phyloP scores from a whole-genome alignment of 2,797 vertebrate species.

The Melanitta fusca region DNA sequence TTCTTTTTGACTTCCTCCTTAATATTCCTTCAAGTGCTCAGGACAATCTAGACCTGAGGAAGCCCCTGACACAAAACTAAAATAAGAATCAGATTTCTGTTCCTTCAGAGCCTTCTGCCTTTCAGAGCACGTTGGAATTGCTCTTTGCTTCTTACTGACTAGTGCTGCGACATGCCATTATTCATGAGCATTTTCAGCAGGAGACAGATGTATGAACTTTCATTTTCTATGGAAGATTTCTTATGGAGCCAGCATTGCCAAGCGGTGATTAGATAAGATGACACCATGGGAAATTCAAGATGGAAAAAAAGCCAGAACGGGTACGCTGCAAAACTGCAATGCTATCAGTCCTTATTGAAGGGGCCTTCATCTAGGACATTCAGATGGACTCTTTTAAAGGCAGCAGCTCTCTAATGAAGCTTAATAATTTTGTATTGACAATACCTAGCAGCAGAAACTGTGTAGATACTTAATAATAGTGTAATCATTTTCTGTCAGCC shows the following conservation, averaged over 20 bases:
- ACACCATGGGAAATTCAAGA: slow-evolving; percentile 47
- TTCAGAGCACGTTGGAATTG: not conserved
- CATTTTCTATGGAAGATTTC: slow-evolving; percentile 33
- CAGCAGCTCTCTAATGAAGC: not conserved
- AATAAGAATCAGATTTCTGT: not conserved
- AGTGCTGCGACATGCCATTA: not conserved
- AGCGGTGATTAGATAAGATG: slow-evolving; percentile 37
- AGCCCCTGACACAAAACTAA: not conserved
- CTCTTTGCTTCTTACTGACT: not conserved
- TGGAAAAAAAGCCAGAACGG: not conserved
- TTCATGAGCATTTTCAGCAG: slow-evolving; percentile 40
- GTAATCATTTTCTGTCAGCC: not conserved
- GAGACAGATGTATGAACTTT: slow-evolving; percentile 18
- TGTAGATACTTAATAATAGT: not conserved
- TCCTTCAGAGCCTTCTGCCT: not conserved
- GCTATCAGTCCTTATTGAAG: not conserved
- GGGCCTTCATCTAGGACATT: not conserved
- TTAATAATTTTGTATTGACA: not conserved
- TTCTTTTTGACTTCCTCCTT: not conserved
- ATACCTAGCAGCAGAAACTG: not conserved
- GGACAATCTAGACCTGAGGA: not conserved
- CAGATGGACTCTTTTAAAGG: not conserved
- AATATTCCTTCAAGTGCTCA: not conserved
- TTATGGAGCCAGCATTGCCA: not conserved
- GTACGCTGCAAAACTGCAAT: slow-evolving; percentile 2